Percentiles rank a stretch among this genome's conserved stretches.
Conservation (phyloP, 1,140 invertebrate genomes). For the Lasaia peninsularis region DNA sequence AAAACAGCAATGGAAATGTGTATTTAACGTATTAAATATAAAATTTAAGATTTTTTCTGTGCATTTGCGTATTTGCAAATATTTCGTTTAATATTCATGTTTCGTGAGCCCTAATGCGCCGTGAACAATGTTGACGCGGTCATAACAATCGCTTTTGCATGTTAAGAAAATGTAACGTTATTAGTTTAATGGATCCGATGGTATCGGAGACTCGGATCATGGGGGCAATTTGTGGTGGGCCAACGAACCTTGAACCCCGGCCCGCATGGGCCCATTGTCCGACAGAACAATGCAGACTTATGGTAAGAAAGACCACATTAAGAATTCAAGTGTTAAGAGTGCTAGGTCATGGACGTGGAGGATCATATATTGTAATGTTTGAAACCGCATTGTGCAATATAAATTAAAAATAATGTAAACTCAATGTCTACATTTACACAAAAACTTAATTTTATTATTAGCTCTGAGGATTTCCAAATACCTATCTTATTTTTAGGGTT, state of each 20-base stretch:
- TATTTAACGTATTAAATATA: no score
- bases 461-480: no score
- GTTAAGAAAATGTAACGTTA: constrained; percentile 42
- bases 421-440: no score
- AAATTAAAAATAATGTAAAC: no score
- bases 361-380: background rate
- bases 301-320: constrained; percentile 15
- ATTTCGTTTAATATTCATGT: constrained; percentile 3
- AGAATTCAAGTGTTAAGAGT: constrained; percentile 11
- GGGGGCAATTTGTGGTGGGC: constrained; percentile 61
- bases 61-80: background rate
- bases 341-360: constrained; percentile 5
- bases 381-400: no score
- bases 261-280: constrained; percentile 30
- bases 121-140: constrained; percentile 18
- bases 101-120: constrained; percentile 19
- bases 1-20: no score
- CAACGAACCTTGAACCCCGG: constrained; percentile 37
- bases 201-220: constrained; percentile 50
- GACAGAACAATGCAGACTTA: constrained; percentile 2
- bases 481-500: no score
- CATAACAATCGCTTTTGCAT: constrained; percentile 37
- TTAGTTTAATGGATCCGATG: constrained; percentile 52
- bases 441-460: no score
- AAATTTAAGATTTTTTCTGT: background rate